Evolutionary conservation across 2,888 invertebrate genomes (phyloP).

Genomic region (Synanthedon formicaeformis): DNA sequence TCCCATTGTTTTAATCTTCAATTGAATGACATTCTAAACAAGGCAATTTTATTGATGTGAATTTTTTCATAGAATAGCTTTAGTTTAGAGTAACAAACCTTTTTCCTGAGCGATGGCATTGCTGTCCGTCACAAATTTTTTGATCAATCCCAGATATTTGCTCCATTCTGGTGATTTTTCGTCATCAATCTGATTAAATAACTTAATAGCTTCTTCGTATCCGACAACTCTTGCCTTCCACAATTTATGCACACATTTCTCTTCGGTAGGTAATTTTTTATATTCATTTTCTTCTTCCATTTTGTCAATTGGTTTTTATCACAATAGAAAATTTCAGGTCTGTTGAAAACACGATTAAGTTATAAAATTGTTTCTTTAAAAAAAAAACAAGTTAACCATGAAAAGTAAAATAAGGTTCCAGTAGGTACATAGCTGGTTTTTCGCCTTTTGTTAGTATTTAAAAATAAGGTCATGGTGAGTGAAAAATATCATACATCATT

Average conservation of each 20-base stretch:
- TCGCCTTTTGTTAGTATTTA: slow-evolving; percentile 21
- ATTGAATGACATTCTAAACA: too few species aligned
- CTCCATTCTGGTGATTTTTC: slow-evolving; percentile 95
- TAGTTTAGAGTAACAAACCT: slow-evolving; percentile 57
- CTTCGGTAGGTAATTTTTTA: slow-evolving; percentile 88
- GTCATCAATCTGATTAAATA: slow-evolving; percentile 88
- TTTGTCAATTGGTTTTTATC: slow-evolving; percentile 20
- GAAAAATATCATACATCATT: too few species aligned
- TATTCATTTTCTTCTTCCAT: slow-evolving; percentile 92
- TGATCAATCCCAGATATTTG: slow-evolving; percentile 89
- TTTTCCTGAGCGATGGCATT: slow-evolving; percentile 97
- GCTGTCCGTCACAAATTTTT: slow-evolving; percentile 94
- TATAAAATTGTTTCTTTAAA: slow-evolving; percentile 7
- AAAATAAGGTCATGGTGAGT: slow-evolving; percentile 24
- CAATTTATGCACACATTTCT: slow-evolving; percentile 91
- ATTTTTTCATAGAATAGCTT: too few species aligned
- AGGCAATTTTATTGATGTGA: too few species aligned
- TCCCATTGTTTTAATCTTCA: too few species aligned
- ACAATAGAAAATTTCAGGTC: slow-evolving; percentile 11
- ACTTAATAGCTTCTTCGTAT: slow-evolving; percentile 92
- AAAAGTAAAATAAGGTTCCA: slow-evolving; percentile 24
- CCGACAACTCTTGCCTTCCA: slow-evolving; percentile 97
- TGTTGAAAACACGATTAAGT: neutral
- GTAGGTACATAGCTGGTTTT: slow-evolving; percentile 21
- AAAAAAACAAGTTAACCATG: slow-evolving; percentile 46